Evolutionary conservation across 2,113 vertebrate genomes (phyloP), one percentile per base, ranked within the genome.

Genomic region (Equus przewalskii): DNA sequence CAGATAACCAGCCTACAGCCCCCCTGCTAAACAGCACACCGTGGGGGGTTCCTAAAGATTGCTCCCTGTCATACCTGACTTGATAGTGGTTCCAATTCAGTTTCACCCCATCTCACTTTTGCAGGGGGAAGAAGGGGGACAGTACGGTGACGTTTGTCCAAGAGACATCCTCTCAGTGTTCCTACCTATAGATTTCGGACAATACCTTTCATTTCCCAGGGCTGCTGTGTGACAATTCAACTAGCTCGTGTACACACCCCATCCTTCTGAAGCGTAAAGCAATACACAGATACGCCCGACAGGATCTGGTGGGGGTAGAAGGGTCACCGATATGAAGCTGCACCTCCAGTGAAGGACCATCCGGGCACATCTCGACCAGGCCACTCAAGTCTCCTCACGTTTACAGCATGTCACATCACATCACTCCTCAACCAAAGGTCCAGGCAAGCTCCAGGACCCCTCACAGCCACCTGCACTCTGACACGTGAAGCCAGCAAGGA

Each of bases 121-220:
- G 44, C 56, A 58, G 14, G 54, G 16, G 6, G 49, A 84, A 41
- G 15, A 62, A 54, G 26, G 0, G 79, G 12, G 24, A 65, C 4
- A 41, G 10, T 14, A 80, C 7, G 21, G 36, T 41, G 18, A 88
- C 41, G 62, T 60, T 90, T 46, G 22, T 54, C 56, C 36, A 36
- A 12, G 19, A 80, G 56, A 41, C 1, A 26, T 30, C 33, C 49
- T 41, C 49, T 33, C 44, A 16, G 33, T 2, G 19, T 65, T 91
- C 86, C 81, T 44, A 49, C 19, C 26, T 49, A n/a, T 24, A 65
- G 51, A 72, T 41, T 78, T 86, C 18, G 15, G 80, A 41, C 33
- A 54, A 49, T 33, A 81, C 78, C 7, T 65, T 69, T 22, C 80
- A 62, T 54, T 96, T 97, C 83, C 64, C 44, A 6, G 30, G 33